Evolutionary conservation across 2,797 vertebrate species (phyloP).

Genomic region (Platalea minor): DNA sequence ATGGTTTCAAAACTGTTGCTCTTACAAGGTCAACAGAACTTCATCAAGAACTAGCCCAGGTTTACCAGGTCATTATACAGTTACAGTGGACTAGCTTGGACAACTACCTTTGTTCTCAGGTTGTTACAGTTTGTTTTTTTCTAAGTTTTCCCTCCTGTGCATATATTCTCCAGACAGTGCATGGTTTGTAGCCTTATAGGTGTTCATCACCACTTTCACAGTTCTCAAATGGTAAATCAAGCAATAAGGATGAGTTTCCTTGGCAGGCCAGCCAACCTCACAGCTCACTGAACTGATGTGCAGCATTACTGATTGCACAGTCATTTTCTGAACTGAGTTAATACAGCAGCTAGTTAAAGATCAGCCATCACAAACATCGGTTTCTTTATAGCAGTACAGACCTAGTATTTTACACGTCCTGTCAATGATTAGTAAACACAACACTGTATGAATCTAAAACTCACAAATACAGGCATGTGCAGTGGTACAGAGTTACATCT

Average conservation of each 20-base stretch:
- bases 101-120: not conserved
- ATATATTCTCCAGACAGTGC: not conserved
- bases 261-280: not conserved
- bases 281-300: not conserved
- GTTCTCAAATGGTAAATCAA: not conserved
- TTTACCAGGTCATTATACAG: not conserved
- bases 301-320: not conserved
- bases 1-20: not conserved
- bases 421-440: not conserved
- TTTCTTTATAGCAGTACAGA: not conserved
- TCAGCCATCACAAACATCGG: not conserved
- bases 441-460: not conserved
- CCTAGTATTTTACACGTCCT: not conserved
- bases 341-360: not conserved
- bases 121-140: not conserved
- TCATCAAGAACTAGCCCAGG: not conserved
- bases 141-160: not conserved
- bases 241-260: not conserved
- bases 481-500: not conserved
- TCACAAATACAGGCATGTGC: not conserved
- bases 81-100: not conserved
- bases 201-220: not conserved
- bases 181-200: not conserved
- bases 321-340: not conserved
- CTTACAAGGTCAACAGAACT: not conserved